Base-by-base conservation (phyloP, 2,888 invertebrate species). In the Cantharis flavilabris region DNA sequence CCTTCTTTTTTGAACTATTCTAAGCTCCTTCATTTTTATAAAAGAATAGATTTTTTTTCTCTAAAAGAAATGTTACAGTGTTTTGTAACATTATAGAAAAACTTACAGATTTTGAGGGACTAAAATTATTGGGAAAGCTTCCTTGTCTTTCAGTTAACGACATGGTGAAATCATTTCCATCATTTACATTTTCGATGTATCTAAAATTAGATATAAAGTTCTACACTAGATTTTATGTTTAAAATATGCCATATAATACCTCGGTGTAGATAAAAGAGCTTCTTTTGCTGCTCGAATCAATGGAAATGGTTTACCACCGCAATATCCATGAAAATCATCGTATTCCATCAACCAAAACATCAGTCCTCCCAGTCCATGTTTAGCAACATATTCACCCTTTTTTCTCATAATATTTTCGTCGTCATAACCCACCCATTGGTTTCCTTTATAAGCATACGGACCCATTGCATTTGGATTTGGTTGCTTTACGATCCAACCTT, bases 331-430 rank as follows among this genome's bases (percentile, higher is more conserved):
- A 90, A 97, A 97, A 86, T 98, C 97, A 81, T 98, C 97, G 86
- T 97, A 97, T 89, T 97, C 97, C 82, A 97, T 95, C 0, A 97
- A 95, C 96, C 96, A 96, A 88, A 96, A 95, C 96, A 96, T 96
- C 70, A 96, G 95, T 85, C 97, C 97, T 83, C 97, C 97, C 26
- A 97, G 90, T 72, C 93, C 92, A 81, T 95, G 94, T 78, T 96
- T 94, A 33, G 93, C 94, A 0, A 96, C 97, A 85, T 96, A 97
- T 83, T 94, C 10, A 30, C 10, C 9, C 10, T 30, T 30, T 4
- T 33, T 93, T 28, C 93, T 91, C 16, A 96, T 93, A 92, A 96
- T 97, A 62, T 92, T 91, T 62, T 94, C 92, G 86, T 98, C 97
- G 85, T 98, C 97, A 84, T 96, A 98, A 9, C 96, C 96, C 5